phyloP scores from a whole-genome alignment of 2,113 vertebrate genomes.

The Myotis yumanensis region DNA sequence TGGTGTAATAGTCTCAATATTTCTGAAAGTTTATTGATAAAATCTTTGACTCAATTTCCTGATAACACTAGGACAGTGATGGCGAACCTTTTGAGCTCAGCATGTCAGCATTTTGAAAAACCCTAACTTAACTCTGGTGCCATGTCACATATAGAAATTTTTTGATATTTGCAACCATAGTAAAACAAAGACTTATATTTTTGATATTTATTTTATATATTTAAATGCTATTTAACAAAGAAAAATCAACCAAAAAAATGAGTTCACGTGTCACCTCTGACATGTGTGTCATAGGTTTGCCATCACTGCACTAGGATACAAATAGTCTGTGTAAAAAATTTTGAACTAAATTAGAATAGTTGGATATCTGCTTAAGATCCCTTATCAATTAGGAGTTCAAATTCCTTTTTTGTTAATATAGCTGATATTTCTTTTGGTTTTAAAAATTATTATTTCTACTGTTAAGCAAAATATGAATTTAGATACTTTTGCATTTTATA shows the following conservation, averaged over 20 bases:
- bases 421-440: not conserved
- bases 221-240: too few relatives aligned
- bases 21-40: not conserved
- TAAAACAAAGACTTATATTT: too few relatives aligned
- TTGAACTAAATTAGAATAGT: not conserved
- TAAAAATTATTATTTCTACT: not conserved
- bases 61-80: not conserved
- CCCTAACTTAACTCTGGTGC: too few relatives aligned
- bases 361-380: not conserved
- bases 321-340: constrained; percentile 6
- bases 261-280: too few relatives aligned
- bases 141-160: too few relatives aligned
- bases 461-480: not conserved
- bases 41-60: not conserved
- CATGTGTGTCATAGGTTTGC: too few relatives aligned
- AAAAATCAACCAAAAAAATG: too few relatives aligned
- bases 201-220: too few relatives aligned
- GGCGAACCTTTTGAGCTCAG: too few relatives aligned
- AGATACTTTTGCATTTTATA: not conserved
- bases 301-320: not conserved
- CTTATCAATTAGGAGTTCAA: not conserved
- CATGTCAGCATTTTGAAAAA: too few relatives aligned
- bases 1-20: not conserved
- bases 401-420: not conserved
- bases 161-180: too few relatives aligned